phyloP scores from a whole-genome alignment of 1,140 invertebrate genomes.

The Protaetia brevitarsis region DNA sequence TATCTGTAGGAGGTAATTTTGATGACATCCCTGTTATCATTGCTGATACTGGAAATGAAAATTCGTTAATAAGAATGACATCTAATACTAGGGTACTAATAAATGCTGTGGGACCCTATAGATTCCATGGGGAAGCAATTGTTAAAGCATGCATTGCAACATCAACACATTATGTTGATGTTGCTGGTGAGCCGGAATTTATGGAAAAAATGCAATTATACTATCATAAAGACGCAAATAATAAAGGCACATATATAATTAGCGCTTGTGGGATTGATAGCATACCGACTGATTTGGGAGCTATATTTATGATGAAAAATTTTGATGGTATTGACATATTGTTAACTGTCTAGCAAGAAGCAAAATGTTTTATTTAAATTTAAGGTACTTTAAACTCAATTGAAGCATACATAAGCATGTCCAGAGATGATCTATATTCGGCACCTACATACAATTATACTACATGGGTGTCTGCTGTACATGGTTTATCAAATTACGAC shows the following conservation, averaged over 20 bases:
- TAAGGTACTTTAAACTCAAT: constrained; percentile 70
- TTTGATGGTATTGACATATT: constrained; percentile 57
- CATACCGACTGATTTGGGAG: constrained; percentile 82
- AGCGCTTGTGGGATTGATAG: constrained; percentile 87
- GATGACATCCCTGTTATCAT: constrained; percentile 64
- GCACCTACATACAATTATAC: constrained; percentile 62
- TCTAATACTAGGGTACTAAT: constrained; percentile 67
- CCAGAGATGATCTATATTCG: constrained; percentile 43
- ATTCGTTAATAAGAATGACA: constrained; percentile 73
- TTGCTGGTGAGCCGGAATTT: constrained; percentile 84
- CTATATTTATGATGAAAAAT: constrained; percentile 66
- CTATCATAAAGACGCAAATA: constrained; percentile 72
- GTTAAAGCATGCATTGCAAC: constrained; percentile 81
- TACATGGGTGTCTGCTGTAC: constrained; percentile 79
- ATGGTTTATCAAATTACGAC: constrained; percentile 63
- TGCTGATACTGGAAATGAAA: constrained; percentile 70
- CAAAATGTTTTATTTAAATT: constrained; percentile 29
- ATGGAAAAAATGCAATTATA: constrained; percentile 80
- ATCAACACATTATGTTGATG: constrained; percentile 81
- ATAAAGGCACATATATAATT: constrained; percentile 71
- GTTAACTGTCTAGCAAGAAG: constrained; percentile 21
- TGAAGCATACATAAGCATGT: constrained; percentile 64
- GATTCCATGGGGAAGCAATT: constrained; percentile 84
- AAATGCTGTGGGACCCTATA: constrained; percentile 86
- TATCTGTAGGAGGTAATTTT: constrained; percentile 54